Conservation (phyloP, 1,140 invertebrate species). For the Drosophila lacertosa region DNA sequence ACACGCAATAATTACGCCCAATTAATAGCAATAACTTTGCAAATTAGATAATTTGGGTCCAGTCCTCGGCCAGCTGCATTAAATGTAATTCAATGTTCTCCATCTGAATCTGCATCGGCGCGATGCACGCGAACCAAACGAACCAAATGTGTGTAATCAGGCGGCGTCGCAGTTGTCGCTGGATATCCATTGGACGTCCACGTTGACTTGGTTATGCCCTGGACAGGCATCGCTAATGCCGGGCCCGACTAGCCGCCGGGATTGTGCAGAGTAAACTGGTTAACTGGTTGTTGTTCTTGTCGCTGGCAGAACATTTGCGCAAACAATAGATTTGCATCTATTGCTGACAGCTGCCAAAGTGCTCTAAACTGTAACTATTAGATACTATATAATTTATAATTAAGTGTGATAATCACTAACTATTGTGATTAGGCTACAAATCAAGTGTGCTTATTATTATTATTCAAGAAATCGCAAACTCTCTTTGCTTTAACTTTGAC, state of each 20-base stretch:
- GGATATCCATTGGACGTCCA: too few species aligned
- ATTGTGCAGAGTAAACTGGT: slow-evolving; percentile 24
- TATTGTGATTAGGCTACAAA: background rate
- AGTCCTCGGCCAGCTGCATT: slow-evolving; percentile 39
- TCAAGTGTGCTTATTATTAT: too few species aligned
- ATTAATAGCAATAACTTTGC: slow-evolving; percentile 82
- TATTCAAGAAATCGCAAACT: too few species aligned
- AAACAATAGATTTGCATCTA: slow-evolving; percentile 69
- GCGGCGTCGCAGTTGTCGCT: slow-evolving; percentile 8
- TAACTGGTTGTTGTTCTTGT: slow-evolving; percentile 48
- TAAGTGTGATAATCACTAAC: slow-evolving; percentile 1
- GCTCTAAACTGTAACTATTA: slow-evolving; percentile 2
- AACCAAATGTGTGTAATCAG: slow-evolving; percentile 66
- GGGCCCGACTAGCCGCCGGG: background rate
- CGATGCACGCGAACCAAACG: slow-evolving; percentile 12
- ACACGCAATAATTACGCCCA: slow-evolving; percentile 81
- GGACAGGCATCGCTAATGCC: background rate
- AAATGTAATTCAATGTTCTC: slow-evolving; percentile 49
- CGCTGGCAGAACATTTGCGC: slow-evolving; percentile 17
- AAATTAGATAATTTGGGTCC: slow-evolving; percentile 80
- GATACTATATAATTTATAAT: slow-evolving; percentile 7
- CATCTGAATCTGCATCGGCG: slow-evolving; percentile 18
- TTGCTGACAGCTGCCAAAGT: slow-evolving; percentile 56
- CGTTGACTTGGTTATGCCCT: background rate
- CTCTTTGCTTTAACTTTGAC: background rate